Base-by-base conservation (phyloP, 30 jellyfish, hydroid and myxozoan species). In the Turritopsis dohrnii region DNA sequence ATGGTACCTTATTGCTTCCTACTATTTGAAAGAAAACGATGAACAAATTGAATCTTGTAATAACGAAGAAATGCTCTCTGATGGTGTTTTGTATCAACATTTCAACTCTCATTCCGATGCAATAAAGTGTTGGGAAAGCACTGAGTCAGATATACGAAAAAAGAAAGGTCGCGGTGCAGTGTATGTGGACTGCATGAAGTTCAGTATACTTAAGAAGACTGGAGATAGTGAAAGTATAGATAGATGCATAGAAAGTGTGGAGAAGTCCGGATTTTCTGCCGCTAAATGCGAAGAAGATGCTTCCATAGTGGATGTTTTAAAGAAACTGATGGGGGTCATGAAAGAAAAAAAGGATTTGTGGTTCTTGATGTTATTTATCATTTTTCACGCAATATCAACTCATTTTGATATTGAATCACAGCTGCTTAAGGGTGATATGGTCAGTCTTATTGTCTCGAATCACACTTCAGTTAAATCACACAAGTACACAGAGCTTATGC, bases 111-210 rank as follows among this genome's bases (percentile, higher is more conserved):
- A 17, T n/a, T n/a, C 28, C 9, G 76, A 66, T n/a, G 76, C 76
- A 66, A 1, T 66, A 17, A 66, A 66, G 30, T 25, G 30, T 66
- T 66, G 76, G 76, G 17, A 66, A n/a, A 17, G 17, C 8, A 22
- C 30, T n/a, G 29, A 3, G 4, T n/a, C 18, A 66, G 28, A n/a
- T 22, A 25, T 66, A 17, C 7, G 9, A 66, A 66, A 66, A 17
- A 66, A 66, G 30, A 66, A 66, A 66, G 76, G 30, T 4, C 28
- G 76, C 8, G 76, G 76, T n/a, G 76, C 76, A 7, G 17, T 66
- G 18, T 25, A n/a, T 22, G 76, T 66, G 8, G 76, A 66, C 17
- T 66, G 76, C 30, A n/a, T 66, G 30, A 4, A 22, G 17, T 9
- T 66, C 30, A 66, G 17, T 1, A 17, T 66, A 9, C 29, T 17